Evolutionary conservation across 2,888 invertebrate genomes (phyloP).

Genomic region (Polyommatus icarus): DNA sequence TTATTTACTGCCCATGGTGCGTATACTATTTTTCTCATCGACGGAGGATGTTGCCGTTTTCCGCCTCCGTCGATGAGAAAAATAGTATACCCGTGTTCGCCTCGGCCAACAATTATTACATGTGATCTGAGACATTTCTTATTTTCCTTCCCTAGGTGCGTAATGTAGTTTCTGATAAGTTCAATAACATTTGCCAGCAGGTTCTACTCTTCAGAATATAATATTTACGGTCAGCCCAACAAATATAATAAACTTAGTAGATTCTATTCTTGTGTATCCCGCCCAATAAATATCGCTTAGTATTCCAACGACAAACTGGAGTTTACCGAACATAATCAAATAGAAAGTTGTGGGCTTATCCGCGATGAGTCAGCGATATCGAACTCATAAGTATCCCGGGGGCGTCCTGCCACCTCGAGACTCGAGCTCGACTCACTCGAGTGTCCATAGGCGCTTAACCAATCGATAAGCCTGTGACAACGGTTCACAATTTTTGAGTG

Average conservation of each 20-base stretch:
- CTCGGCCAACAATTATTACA: too few species aligned
- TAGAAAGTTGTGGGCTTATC: conserved; percentile 20
- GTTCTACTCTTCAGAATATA: too few species aligned
- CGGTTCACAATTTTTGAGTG: background rate
- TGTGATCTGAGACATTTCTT: too few species aligned
- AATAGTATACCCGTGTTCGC: too few species aligned
- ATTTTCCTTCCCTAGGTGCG: too few species aligned
- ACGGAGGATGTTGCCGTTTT: too few species aligned
- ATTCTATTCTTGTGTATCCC: background rate
- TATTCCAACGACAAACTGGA: background rate
- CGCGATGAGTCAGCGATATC: conserved; percentile 22
- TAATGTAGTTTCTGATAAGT: too few species aligned
- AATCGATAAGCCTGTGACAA: background rate
- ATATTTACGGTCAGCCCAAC: background rate
- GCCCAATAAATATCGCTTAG: conserved; percentile 1
- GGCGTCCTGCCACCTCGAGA: conserved; percentile 1
- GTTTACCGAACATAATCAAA: conserved; percentile 19
- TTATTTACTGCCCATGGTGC: too few species aligned
- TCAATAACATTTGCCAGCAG: too few species aligned
- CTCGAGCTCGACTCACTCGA: background rate
- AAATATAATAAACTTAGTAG: background rate
- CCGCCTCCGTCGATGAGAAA: too few species aligned
- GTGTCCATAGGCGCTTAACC: conserved; percentile 3
- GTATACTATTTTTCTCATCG: too few species aligned
- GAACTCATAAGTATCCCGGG: conserved; percentile 23